These are phyloP conservation scores for Antechinus stuartii DNA, from an alignment of 2,113 vertebrate genomes.

Conservation along the genomic window DNA sequence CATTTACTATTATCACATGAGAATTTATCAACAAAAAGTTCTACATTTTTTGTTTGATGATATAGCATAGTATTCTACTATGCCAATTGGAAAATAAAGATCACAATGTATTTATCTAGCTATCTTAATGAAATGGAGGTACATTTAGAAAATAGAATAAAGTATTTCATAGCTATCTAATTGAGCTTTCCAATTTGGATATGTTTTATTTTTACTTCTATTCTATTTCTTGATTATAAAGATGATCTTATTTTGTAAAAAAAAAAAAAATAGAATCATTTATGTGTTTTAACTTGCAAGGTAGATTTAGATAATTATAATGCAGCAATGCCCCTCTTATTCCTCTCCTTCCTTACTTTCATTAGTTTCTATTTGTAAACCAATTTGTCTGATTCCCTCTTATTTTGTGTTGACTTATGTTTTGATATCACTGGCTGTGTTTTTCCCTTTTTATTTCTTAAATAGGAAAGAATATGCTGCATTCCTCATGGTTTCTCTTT, in stretches of 20 bases:
- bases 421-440: conserved; percentile 77
- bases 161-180: conserved; percentile 35
- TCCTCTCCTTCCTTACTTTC: conserved; percentile 61
- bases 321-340: conserved; percentile 29
- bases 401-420: conserved; percentile 70
- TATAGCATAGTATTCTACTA: neutral
- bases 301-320: conserved; percentile 22
- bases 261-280: neutral
- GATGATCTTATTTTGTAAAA: neutral
- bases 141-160: conserved; percentile 15
- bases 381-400: conserved; percentile 57
- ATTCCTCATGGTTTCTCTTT: conserved; percentile 85
- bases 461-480: conserved; percentile 81
- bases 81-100: conserved; percentile 23
- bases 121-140: conserved; percentile 40
- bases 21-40: conserved; percentile 49
- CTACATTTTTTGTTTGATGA: neutral
- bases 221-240: neutral
- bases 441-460: conserved; percentile 73
- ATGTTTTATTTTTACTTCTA: conserved; percentile 43
- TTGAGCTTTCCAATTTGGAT: neutral
- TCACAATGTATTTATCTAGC: conserved; percentile 14
- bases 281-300: neutral
- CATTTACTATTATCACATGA: conserved; percentile 54
- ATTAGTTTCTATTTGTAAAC: conserved; percentile 64